Conservation (phyloP, 2,797 vertebrate genomes). For the Crax fasciolata region DNA sequence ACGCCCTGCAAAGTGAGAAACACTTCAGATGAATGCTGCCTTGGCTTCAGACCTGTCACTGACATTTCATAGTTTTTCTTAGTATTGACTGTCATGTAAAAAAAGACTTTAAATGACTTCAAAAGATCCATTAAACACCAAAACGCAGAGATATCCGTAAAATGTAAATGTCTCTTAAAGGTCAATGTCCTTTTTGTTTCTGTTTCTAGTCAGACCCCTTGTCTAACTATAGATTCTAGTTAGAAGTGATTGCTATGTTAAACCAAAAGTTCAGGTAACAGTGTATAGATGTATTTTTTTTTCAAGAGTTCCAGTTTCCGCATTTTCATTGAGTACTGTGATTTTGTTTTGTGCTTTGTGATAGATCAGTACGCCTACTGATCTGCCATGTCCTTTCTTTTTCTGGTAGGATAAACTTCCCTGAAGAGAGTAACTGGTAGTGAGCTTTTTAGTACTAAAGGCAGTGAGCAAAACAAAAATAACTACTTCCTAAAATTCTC, state of each 20-base stretch:
- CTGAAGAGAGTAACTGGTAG: not conserved
- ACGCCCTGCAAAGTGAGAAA: not conserved
- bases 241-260: not conserved
- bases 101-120: not conserved
- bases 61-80: not conserved
- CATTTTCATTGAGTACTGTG: not conserved
- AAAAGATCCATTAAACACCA: not conserved
- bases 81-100: not conserved
- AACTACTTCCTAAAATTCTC: constrained; percentile 7
- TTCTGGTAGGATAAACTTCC: not conserved
- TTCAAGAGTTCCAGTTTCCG: not conserved
- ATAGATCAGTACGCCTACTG: not conserved
- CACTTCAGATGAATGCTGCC: not conserved
- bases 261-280: not conserved
- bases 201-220: not conserved
- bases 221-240: not conserved
- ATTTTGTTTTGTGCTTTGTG: not conserved
- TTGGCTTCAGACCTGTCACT: not conserved
- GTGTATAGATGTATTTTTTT: not conserved
- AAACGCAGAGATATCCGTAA: not conserved
- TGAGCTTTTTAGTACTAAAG: constrained; percentile 26
- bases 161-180: not conserved
- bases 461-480: not conserved
- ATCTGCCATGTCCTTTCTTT: not conserved
- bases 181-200: not conserved